Evolutionary conservation across 1,140 invertebrate genomes (phyloP).

Genomic region (Drosophila ficusphila): DNA sequence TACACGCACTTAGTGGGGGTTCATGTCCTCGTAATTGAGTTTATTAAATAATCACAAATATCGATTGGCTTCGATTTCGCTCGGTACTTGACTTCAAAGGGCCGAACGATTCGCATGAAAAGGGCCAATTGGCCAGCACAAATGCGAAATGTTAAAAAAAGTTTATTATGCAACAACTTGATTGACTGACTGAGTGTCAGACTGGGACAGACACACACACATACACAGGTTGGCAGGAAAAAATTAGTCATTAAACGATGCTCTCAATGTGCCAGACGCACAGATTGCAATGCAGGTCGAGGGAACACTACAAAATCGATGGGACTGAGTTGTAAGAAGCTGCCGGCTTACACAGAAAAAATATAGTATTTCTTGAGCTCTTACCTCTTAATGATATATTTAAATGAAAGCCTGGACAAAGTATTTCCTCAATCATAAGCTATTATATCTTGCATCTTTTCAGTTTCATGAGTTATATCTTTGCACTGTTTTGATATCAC

Average conservation of each 20-base stretch:
- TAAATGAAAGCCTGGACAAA: no score
- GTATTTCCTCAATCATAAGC: no score
- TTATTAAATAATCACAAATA: constrained; percentile 83
- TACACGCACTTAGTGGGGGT: constrained; percentile 30
- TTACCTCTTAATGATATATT: no score
- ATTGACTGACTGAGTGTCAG: constrained; percentile 40
- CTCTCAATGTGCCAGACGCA: constrained; percentile 42
- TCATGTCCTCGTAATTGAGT: constrained; percentile 63
- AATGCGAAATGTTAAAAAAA: constrained; percentile 61
- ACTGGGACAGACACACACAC: not conserved
- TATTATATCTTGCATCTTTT: no score
- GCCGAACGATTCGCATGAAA: constrained; percentile 18
- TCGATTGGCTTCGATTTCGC: constrained; percentile 52
- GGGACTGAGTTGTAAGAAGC: constrained; percentile 21
- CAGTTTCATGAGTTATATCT: no score
- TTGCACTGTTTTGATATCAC: not conserved
- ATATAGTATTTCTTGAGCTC: no score
- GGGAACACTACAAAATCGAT: constrained; percentile 56
- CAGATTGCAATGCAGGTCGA: constrained; percentile 16
- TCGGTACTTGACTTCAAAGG: constrained; percentile 11
- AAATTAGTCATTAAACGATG: constrained; percentile 75
- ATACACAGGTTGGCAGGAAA: constrained; percentile 30
- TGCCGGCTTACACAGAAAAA: constrained; percentile 13
- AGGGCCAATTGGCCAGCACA: constrained; percentile 47
- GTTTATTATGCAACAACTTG: constrained; percentile 41